phyloP scores from a whole-genome alignment of 2,797 vertebrate genomes.

The Peromyscus aztecus region DNA sequence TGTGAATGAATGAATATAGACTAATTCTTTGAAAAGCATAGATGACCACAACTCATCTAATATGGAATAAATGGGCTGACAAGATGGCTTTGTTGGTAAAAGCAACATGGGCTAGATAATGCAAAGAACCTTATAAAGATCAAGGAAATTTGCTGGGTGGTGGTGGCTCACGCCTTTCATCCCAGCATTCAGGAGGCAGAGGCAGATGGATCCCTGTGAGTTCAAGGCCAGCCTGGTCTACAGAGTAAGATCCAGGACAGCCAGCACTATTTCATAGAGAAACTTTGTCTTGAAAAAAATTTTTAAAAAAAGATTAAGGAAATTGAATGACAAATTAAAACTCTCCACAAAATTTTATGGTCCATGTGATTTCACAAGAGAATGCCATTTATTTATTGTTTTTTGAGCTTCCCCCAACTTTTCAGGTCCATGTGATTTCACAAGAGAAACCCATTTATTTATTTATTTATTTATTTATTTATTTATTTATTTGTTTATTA shows the following conservation, averaged over 20 bases:
- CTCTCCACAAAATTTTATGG: slow-evolving; percentile 28
- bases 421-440: no score
- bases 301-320: background rate
- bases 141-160: background rate
- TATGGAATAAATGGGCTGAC: background rate
- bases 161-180: no score
- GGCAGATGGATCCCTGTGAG: no score
- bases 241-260: no score
- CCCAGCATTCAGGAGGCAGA: no score
- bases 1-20: background rate
- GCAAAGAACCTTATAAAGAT: background rate
- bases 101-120: background rate
- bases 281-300: no score
- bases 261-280: no score
- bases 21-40: slow-evolving; percentile 40
- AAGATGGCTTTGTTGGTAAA: background rate
- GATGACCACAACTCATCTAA: background rate
- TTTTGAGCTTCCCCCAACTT: background rate
- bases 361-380: slow-evolving; percentile 44
- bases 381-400: background rate
- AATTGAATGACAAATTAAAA: slow-evolving; percentile 53
- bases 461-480: no score
- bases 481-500: background rate
- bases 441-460: no score
- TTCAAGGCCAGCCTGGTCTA: no score